Conservation (phyloP, 2,888 invertebrate genomes). For the Anodontia alba region DNA sequence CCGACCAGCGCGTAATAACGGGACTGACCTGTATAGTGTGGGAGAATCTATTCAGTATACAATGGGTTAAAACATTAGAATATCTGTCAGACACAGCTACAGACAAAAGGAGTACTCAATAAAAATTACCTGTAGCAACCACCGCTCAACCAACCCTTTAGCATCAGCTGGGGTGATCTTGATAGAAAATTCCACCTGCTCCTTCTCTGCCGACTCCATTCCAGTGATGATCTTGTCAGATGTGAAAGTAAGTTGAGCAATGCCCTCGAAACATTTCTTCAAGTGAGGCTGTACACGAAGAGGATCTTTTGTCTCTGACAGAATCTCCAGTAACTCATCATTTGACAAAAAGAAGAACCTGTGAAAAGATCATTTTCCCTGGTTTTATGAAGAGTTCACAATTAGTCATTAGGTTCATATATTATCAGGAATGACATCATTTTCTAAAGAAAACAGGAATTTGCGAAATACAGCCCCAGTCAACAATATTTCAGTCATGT, state of each 20-base stretch:
- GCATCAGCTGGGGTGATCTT: constrained; percentile 82
- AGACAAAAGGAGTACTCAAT: too few species aligned
- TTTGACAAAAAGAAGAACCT: constrained; percentile 85
- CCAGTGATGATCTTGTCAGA: constrained; percentile 81
- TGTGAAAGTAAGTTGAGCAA: constrained; percentile 81
- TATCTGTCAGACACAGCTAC: too few species aligned
- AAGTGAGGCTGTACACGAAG: constrained; percentile 84
- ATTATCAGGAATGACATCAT: too few species aligned
- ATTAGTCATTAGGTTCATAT: too few species aligned
- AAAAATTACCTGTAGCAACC: constrained; percentile 84
- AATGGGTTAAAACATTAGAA: too few species aligned
- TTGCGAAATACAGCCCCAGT: background rate
- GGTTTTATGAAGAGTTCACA: too few species aligned
- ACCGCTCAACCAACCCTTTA: constrained; percentile 83
- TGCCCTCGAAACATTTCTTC: constrained; percentile 85
- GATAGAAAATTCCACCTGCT: constrained; percentile 79
- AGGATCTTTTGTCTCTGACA: constrained; percentile 85
- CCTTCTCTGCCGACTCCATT: constrained; percentile 84
- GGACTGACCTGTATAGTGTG: too few species aligned
- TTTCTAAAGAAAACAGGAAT: background rate
- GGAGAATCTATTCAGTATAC: too few species aligned
- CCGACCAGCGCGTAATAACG: too few species aligned
- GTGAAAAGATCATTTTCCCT: background rate
- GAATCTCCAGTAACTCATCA: constrained; percentile 84
- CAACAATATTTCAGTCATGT: too few species aligned